A percentile compares a stretch with the other conserved stretches of the same genome.
These are phyloP conservation scores for Pteria penguin DNA, from an alignment of 2,888 invertebrate genomes.

Conservation along the genomic window DNA sequence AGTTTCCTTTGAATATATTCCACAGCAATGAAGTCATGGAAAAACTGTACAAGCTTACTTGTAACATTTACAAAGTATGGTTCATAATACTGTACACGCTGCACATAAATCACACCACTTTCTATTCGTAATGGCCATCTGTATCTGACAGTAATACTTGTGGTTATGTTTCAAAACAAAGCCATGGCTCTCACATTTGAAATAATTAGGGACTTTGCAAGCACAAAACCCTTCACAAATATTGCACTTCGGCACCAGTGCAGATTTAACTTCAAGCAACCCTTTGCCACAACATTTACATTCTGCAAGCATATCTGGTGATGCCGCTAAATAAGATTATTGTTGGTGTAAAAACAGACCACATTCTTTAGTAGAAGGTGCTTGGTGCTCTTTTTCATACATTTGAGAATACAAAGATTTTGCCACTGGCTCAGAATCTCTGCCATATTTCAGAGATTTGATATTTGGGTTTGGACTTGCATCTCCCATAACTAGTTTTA, in stretches of 20 bases:
- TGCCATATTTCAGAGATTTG: constrained; percentile 20
- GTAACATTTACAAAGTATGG: background rate
- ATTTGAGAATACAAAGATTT: constrained; percentile 8
- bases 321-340: constrained; percentile 16
- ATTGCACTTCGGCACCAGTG: constrained; percentile 15
- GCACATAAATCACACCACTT: background rate
- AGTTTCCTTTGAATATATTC: background rate
- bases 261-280: constrained; percentile 26
- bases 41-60: background rate
- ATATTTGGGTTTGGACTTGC: constrained; percentile 15
- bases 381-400: background rate
- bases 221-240: constrained; percentile 15
- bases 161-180: constrained; percentile 21
- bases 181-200: background rate
- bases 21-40: background rate
- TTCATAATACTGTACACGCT: background rate
- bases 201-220: constrained; percentile 11
- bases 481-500: constrained; percentile 9
- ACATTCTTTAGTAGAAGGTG: constrained; percentile 11
- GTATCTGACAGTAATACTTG: constrained; percentile 23
- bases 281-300: constrained; percentile 35
- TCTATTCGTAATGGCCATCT: constrained; percentile 23
- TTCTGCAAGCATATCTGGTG: constrained; percentile 21
- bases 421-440: constrained; percentile 20
- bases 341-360: constrained; percentile 20